Evolutionary conservation across 1,140 invertebrate genomes (phyloP), one percentile per base, ranked within the genome.

Genomic region (Pentalonia nigronervosa): DNA sequence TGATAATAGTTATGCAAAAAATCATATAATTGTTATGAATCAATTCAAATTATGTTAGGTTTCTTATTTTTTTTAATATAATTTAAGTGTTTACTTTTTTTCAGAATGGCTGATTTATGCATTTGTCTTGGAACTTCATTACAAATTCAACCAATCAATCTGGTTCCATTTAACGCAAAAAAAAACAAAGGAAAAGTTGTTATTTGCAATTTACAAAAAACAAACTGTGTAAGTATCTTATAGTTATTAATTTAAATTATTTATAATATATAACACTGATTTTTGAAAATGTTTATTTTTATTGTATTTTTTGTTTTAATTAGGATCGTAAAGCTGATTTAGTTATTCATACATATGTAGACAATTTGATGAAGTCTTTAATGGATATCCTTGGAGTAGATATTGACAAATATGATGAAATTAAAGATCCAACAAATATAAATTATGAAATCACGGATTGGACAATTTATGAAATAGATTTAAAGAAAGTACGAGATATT

Each of bases 61-160:
- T 23, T n/a, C 60, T n/a, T 67, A 86, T 86, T 47, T 47, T 41
- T 84, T 86, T 17, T 1, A 20, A n/a, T 47, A 47, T n/a, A 86
- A 86, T 25, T 41, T n/a, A 30, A 14, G 1, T 14, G 7, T 45
- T 45, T 76, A 17, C 21, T 76, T 94, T 84, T 90, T 94, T 95
- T 50, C 94, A 97, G 96, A 94, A 94, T 95, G 94, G 95, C 96
- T 60, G 97, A 97, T 94, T 94, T 97, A 34, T 96, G 96, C 94
- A 93, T 94, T 97, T 98, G 98, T 94, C 96, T 99, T 88, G 99
- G 99, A 76, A 99, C 99, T 76, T 99, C 99, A 36, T 96, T 99
- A 84, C 99, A 99, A 97, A 99, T 99, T 94, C 96, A 99, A 94
- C 99, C 99, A 90, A 99, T 98, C 96, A 99, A 98, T 56, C 98